Percentiles rank a stretch among this genome's conserved stretches.
These are phyloP conservation scores for Leiothrix lutea DNA, from an alignment of 2,113 vertebrate species.

Conservation along the genomic window DNA sequence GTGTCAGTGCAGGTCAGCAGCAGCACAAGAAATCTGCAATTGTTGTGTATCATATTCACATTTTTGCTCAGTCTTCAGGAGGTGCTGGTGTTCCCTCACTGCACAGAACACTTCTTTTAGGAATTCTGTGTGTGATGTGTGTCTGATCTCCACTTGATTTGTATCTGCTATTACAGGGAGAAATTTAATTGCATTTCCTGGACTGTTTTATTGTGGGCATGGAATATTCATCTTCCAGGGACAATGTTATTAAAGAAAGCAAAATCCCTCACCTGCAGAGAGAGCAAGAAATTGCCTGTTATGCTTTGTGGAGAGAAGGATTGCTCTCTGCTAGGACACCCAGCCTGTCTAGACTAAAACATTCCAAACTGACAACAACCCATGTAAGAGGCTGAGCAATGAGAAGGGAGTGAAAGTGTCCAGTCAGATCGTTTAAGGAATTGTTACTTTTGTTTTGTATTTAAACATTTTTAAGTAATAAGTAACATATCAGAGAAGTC, in stretches of 20 bases:
- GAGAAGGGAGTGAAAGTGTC: not conserved
- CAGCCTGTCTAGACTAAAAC: not conserved
- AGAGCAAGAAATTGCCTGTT: not conserved
- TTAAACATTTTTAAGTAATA: not conserved
- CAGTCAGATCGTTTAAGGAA: not conserved
- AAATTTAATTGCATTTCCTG: not conserved
- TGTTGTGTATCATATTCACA: not conserved
- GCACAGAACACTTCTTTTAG: not conserved
- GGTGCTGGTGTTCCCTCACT: not conserved
- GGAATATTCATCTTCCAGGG: not conserved
- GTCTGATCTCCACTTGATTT: not conserved
- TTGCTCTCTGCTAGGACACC: not conserved
- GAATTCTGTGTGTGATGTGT: accelerated
- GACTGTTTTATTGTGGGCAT: not conserved
- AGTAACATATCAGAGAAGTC: not conserved
- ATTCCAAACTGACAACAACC: not conserved
- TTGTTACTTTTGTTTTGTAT: not conserved
- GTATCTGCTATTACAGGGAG: not conserved
- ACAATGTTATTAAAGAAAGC: not conserved
- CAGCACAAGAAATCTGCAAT: not conserved
- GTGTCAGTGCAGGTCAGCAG: not conserved
- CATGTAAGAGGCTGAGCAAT: not conserved
- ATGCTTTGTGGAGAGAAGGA: not conserved
- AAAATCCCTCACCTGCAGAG: not conserved
- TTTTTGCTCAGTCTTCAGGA: not conserved